A percentile compares a stretch with the other conserved stretches of the same genome.
Conservation (phyloP, 2,113 vertebrate genomes). For the Nestor notabilis region DNA sequence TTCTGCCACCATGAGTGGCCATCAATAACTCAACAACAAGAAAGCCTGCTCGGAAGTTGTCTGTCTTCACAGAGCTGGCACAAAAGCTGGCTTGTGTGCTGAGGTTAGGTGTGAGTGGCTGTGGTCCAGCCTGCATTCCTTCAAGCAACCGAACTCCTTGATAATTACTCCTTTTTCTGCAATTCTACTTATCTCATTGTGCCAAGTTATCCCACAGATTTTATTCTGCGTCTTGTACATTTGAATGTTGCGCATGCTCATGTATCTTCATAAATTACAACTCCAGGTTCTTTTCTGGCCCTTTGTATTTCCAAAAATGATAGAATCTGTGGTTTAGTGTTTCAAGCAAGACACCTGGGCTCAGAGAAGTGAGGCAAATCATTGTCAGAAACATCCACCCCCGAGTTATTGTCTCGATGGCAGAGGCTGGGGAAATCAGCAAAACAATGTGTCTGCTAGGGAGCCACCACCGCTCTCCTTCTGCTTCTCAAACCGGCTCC, state of each 20-base stretch:
- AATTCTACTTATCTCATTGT: background rate
- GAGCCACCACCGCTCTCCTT: background rate
- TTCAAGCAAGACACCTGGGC: background rate
- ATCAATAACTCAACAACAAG: background rate
- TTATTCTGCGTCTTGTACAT: background rate
- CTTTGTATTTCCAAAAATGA: background rate
- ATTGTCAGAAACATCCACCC: background rate
- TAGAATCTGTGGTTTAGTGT: background rate
- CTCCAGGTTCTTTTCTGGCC: background rate
- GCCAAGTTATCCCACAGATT: background rate
- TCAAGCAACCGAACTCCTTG: background rate
- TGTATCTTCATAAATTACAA: background rate
- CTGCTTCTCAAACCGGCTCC: background rate
- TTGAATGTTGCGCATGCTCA: rapidly evolving
- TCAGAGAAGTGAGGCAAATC: background rate
- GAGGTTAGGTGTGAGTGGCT: background rate
- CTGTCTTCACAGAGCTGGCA: background rate
- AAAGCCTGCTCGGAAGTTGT: background rate
- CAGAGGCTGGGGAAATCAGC: background rate
- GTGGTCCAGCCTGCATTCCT: background rate
- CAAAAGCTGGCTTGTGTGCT: background rate
- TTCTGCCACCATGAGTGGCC: background rate
- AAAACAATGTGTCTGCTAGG: background rate
- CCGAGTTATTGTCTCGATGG: background rate
- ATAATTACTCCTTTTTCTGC: background rate